A percentile compares a stretch with the other conserved stretches of the same genome.
Evolutionary conservation across 2,113 vertebrate species (phyloP).

Genomic region (Upupa epops): DNA sequence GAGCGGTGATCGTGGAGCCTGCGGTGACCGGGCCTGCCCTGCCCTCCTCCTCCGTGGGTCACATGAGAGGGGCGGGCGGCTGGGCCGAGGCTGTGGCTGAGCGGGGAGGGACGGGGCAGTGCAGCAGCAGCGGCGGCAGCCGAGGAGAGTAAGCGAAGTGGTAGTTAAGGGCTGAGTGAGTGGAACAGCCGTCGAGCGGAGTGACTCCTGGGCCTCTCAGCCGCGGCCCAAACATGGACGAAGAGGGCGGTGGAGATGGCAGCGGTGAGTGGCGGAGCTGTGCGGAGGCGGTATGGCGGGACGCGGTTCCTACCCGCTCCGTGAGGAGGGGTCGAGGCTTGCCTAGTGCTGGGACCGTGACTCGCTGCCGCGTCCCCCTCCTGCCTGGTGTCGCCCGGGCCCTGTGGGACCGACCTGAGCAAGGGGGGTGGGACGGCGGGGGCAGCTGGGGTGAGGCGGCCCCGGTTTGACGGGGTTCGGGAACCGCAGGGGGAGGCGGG

Average conservation of each 20-base stretch:
- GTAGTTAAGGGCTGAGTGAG: neutral
- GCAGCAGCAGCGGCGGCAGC: neutral
- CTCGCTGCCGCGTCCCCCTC: neutral
- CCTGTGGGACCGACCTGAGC: neutral
- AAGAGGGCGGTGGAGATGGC: slow-evolving; percentile 47
- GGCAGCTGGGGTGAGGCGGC: neutral
- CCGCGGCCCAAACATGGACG: slow-evolving; percentile 43
- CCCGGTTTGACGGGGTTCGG: neutral
- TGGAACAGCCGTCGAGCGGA: neutral
- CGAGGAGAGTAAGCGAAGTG: neutral
- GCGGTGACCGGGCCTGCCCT: neutral
- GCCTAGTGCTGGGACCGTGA: neutral
- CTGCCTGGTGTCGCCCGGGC: neutral
- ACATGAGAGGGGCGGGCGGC: slow-evolving; percentile 55
- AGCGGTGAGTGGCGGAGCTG: neutral
- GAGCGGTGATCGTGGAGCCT: neutral
- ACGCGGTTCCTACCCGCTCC: neutral
- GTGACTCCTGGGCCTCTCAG: neutral
- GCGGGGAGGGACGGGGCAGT: neutral
- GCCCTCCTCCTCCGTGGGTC: slow-evolving; percentile 2
- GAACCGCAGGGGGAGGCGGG: neutral
- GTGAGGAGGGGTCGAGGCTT: neutral
- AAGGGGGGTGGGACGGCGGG: neutral
- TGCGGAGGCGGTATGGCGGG: neutral
- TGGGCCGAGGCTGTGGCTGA: neutral